These are phyloP conservation scores for Proteles cristata DNA, from an alignment of 2,113 vertebrate species.

Conservation along the genomic window DNA sequence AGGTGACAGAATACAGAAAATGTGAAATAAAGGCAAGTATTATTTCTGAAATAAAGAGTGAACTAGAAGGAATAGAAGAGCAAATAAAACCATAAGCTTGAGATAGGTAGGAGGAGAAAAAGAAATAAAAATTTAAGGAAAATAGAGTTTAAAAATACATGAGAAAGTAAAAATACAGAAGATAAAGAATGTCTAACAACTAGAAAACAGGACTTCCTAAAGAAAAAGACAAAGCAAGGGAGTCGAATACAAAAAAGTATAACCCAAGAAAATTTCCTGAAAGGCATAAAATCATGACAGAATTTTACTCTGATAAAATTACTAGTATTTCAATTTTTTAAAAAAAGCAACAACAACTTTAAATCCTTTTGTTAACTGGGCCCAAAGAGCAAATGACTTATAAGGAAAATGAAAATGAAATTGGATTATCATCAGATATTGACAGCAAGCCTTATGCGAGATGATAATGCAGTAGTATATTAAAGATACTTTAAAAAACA, in stretches of 20 bases:
- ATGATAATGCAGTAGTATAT: not conserved
- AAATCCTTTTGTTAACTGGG: not conserved
- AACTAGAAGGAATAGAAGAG: not conserved
- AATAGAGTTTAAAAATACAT: not conserved
- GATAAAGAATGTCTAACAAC: not conserved
- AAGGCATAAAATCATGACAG: not conserved
- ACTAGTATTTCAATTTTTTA: not conserved
- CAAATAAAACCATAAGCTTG: not conserved
- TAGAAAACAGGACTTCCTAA: not conserved
- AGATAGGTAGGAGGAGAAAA: not conserved
- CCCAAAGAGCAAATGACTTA: not conserved
- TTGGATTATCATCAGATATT: not conserved
- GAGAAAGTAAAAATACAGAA: not conserved
- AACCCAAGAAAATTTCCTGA: not conserved
- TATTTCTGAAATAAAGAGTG: not conserved
- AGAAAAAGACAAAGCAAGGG: not conserved
- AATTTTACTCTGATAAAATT: not conserved
- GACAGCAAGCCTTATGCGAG: not conserved
- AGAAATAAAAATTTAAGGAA: not conserved
- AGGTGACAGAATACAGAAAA: not conserved
- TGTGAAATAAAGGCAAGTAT: not conserved
- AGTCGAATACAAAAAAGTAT: not conserved
- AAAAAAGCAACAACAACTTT: not conserved
- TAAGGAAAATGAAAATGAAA: not conserved
- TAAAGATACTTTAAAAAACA: not conserved